Evolutionary conservation across 2,113 vertebrate genomes (phyloP).

Genomic region (Campylorhamphus procurvoides): DNA sequence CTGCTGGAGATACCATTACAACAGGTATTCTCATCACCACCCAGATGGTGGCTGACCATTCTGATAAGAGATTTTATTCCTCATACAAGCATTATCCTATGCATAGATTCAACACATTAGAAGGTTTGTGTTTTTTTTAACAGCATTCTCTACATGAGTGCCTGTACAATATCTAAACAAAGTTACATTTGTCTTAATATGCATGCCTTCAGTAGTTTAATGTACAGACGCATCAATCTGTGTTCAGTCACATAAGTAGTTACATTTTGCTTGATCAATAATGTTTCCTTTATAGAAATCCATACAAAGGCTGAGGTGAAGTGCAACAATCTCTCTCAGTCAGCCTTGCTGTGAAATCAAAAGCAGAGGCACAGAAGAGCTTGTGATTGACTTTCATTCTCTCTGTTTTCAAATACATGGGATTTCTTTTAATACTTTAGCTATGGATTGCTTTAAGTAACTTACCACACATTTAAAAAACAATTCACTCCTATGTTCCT

Average conservation of each 20-base stretch:
- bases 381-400: not conserved
- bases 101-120: not conserved
- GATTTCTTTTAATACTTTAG: not conserved
- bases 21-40: not conserved
- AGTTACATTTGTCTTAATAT: not conserved
- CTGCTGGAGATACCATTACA: not conserved
- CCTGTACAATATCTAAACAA: not conserved
- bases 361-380: not conserved
- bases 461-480: not conserved
- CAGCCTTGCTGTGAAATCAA: not conserved
- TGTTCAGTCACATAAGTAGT: not conserved
- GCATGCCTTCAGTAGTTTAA: not conserved
- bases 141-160: not conserved
- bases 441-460: not conserved
- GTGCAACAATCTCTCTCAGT: not conserved
- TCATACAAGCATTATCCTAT: not conserved
- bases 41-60: not conserved
- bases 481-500: not conserved
- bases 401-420: not conserved
- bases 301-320: not conserved
- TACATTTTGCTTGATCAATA: not conserved
- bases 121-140: accelerated
- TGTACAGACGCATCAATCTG: not conserved
- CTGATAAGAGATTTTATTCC: not conserved
- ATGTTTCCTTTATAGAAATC: not conserved